These are phyloP conservation scores for Trachelus tabidus DNA, from an alignment of 2,888 invertebrate species.

Conservation along the genomic window DNA sequence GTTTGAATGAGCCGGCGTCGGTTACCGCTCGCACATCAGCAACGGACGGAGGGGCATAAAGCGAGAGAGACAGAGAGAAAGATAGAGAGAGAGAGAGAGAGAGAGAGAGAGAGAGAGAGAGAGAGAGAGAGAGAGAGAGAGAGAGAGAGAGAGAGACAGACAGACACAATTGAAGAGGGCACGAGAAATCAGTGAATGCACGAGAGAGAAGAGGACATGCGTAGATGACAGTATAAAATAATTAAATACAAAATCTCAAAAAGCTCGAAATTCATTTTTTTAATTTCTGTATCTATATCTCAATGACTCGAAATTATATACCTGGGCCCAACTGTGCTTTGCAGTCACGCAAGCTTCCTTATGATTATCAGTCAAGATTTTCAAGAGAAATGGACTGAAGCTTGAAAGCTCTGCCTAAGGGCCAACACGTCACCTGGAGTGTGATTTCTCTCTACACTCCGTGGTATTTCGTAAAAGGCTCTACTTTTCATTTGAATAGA, in stretches of 20 bases:
- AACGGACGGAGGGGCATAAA: constrained; percentile 7
- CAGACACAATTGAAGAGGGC: background rate
- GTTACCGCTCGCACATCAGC: background rate
- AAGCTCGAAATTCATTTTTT: background rate
- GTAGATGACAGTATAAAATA: constrained; percentile 1
- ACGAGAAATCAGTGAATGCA: constrained; percentile 11
- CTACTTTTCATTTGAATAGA: background rate
- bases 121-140: constrained; percentile 11
- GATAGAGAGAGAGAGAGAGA: constrained; percentile 16
- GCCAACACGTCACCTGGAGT: background rate
- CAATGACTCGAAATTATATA: background rate
- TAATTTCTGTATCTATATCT: background rate
- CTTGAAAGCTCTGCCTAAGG: background rate
- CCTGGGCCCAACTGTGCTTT: background rate
- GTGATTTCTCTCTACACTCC: background rate
- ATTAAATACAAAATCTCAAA: background rate
- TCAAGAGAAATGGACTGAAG: background rate
- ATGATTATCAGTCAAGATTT: background rate
- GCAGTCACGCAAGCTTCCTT: background rate
- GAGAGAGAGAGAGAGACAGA: constrained; percentile 13
- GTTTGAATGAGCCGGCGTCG: constrained; percentile 55
- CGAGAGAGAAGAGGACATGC: constrained; percentile 10
- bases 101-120: constrained; percentile 11
- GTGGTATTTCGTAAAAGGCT: background rate
- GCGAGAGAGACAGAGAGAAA: constrained; percentile 13